phyloP scores from a whole-genome alignment of 2,888 invertebrate genomes.

The Heliconius hortense region DNA sequence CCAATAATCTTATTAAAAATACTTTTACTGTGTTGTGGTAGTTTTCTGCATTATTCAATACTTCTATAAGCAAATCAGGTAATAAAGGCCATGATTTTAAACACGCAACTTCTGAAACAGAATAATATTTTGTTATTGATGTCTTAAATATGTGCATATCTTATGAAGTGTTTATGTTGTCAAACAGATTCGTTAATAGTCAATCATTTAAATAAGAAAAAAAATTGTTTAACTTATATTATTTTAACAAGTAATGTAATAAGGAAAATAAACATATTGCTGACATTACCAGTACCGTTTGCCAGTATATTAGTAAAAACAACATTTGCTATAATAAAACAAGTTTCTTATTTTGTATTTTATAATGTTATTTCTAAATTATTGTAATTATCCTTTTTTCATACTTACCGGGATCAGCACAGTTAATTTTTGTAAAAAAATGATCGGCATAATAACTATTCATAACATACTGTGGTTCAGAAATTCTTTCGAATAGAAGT shows the following conservation, averaged over 20 bases:
- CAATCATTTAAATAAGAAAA: too few relatives aligned
- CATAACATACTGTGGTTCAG: constrained; percentile 81
- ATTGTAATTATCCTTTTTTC: neutral
- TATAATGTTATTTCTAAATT: neutral
- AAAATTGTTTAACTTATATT: neutral
- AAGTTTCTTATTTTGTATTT: neutral
- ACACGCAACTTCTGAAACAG: constrained; percentile 63
- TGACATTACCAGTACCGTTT: too few relatives aligned
- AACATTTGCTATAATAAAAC: neutral
- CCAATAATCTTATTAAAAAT: constrained; percentile 84
- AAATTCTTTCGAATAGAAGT: constrained; percentile 81
- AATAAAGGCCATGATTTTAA: constrained; percentile 56
- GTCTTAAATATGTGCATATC: neutral
- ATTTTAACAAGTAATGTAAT: neutral
- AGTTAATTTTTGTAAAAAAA: constrained; percentile 83
- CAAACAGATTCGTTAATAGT: too few relatives aligned
- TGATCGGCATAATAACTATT: constrained; percentile 85
- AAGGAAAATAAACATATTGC: neutral
- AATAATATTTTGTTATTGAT: constrained; percentile 18
- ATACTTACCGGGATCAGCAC: constrained; percentile 74
- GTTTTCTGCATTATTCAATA: constrained; percentile 52
- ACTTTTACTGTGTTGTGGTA: constrained; percentile 71
- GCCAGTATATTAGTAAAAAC: neutral
- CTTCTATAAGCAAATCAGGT: constrained; percentile 59
- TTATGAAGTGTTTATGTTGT: too few relatives aligned